Percentiles rank a stretch among this genome's conserved stretches.
phyloP scores from a whole-genome alignment of 2,113 vertebrate genomes.

The Gambusia holbrooki region DNA sequence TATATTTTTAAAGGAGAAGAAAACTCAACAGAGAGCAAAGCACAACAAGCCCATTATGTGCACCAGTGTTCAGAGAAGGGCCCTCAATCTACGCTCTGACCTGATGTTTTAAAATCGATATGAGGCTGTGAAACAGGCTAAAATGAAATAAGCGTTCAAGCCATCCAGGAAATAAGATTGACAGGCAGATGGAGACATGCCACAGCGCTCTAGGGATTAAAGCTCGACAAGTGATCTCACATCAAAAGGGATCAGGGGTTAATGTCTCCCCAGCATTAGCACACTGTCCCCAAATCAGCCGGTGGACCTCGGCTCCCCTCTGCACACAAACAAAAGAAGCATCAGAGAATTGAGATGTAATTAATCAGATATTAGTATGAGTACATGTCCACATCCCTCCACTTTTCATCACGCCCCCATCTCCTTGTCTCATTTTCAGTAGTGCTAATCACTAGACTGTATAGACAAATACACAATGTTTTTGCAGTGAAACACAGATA shows the following conservation, averaged over 20 bases:
- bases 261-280: slow-evolving; percentile 73
- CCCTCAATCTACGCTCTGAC: slow-evolving; percentile 56
- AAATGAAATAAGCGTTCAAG: slow-evolving; percentile 78
- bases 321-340: slow-evolving; percentile 23
- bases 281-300: slow-evolving; percentile 33
- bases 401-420: slow-evolving; percentile 45
- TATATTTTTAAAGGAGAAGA: slow-evolving; percentile 15
- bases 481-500: slow-evolving; percentile 31
- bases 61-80: slow-evolving; percentile 33
- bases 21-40: slow-evolving; percentile 34
- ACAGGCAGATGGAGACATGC: slow-evolving; percentile 64
- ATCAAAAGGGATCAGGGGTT: slow-evolving; percentile 66
- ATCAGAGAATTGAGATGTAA: slow-evolving; percentile 64
- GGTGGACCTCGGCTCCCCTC: slow-evolving; percentile 41
- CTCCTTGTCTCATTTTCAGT: slow-evolving; percentile 62
- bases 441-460: slow-evolving; percentile 49
- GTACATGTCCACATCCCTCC: slow-evolving; percentile 21
- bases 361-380: slow-evolving; percentile 66
- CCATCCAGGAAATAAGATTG: slow-evolving; percentile 78
- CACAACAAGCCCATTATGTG: slow-evolving; percentile 59
- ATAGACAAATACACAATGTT: slow-evolving; percentile 42
- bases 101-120: slow-evolving; percentile 79
- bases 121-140: slow-evolving; percentile 69
- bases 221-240: slow-evolving; percentile 48
- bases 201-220: slow-evolving; percentile 63